Conservation (phyloP, 1,140 invertebrate species). For the Galendromus occidentalis region DNA sequence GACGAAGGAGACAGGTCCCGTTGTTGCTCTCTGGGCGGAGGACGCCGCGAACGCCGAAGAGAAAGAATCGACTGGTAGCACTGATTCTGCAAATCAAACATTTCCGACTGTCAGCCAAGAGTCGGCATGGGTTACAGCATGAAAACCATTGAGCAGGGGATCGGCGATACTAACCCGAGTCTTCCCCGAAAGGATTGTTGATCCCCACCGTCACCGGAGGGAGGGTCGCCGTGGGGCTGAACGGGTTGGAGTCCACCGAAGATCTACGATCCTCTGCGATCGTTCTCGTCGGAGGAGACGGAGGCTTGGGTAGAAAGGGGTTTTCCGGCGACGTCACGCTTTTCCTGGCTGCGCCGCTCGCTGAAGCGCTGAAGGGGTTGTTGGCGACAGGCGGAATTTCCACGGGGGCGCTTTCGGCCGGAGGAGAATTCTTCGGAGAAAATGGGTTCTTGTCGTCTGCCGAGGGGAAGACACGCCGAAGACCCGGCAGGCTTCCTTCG, state of each 20-base stretch:
- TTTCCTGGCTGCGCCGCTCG: background rate
- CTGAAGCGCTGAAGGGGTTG: background rate
- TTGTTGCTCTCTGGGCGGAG: no score
- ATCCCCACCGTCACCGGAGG: background rate
- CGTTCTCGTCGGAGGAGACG: background rate
- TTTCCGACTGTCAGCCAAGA: no score
- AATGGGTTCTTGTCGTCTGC: background rate
- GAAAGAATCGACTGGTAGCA: background rate
- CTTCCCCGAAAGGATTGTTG: background rate
- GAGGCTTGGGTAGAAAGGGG: no score
- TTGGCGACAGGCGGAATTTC: background rate
- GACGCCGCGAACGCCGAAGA: background rate
- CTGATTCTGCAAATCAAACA: background rate
- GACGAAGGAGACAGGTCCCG: background rate
- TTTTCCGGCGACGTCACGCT: no score
- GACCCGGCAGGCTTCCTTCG: background rate
- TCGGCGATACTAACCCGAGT: background rate
- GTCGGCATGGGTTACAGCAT: no score
- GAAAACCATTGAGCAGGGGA: no score
- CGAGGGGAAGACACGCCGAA: background rate
- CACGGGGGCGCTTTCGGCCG: no score
- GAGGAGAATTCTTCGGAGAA: background rate
- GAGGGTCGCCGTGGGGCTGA: background rate
- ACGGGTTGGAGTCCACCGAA: background rate
- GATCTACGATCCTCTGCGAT: background rate